Conservation (phyloP, 1,140 invertebrate genomes). For the Brachystomella parvula region DNA sequence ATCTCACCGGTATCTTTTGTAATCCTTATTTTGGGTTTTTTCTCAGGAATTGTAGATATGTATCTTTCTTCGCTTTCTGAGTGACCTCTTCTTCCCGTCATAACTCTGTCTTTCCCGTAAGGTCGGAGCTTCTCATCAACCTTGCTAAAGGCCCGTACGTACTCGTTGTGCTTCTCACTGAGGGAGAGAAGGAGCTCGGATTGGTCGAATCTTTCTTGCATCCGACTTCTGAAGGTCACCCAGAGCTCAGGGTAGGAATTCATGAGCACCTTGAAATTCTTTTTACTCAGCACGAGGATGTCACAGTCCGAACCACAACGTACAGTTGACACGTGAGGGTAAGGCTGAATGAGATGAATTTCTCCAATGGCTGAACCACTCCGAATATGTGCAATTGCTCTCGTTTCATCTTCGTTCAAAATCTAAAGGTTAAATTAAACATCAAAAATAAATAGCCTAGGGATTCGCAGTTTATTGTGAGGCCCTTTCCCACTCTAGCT, state of each 20-base stretch:
- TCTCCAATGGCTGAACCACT: slow-evolving; percentile 36
- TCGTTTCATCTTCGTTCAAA: slow-evolving; percentile 23
- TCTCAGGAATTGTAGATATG: too few species aligned
- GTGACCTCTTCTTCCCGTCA: background rate
- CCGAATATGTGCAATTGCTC: slow-evolving; percentile 24
- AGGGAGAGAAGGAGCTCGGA: slow-evolving; percentile 20
- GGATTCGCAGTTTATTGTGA: too few species aligned
- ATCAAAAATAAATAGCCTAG: too few species aligned
- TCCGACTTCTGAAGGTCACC: slow-evolving; percentile 19
- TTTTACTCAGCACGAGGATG: slow-evolving; percentile 22
- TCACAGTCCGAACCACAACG: slow-evolving; percentile 33
- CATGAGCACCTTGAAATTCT: slow-evolving; percentile 24
- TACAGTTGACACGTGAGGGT: slow-evolving; percentile 26
- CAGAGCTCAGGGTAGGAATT: slow-evolving; percentile 25
- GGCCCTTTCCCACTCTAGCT: too few species aligned
- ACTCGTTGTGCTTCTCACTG: slow-evolving; percentile 18
- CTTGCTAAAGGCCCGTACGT: slow-evolving; percentile 10
- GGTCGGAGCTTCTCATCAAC: background rate
- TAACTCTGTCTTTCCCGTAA: background rate
- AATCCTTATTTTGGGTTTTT: too few species aligned
- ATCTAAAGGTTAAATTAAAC: slow-evolving; percentile 18
- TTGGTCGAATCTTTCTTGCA: slow-evolving; percentile 26
- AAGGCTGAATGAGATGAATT: slow-evolving; percentile 32
- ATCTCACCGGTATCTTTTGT: too few species aligned
- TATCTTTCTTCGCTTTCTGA: background rate